Evolutionary conservation across 92 coral and sea anemone species (phyloP), one percentile per base, ranked within the genome.

Genomic region (Isaurus tuberculatus): DNA sequence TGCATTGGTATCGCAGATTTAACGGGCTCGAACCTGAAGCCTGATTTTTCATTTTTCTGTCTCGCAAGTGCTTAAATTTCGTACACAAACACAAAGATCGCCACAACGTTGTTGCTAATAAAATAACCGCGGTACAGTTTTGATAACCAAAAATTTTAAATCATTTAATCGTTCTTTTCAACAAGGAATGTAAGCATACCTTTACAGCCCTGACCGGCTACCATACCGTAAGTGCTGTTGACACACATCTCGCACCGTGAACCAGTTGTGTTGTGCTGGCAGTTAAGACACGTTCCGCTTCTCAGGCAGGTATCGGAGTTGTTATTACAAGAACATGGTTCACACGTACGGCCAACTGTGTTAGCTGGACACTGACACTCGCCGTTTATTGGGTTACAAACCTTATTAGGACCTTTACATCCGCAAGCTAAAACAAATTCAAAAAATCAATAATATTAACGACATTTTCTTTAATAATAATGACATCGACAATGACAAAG

Each of bases 211-310:
- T 90, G 92, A 23, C 26, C 66, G n/a, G 82, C 33, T 1, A 97
- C 93, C 74, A 93, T 70, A 11, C 98, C 98, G 63, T 84, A 95
- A 15, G 93, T 78, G 26, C 86, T 89, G 51, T 83, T 84, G 10
- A 63, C 80, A 46, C 98, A 95, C 34, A 58, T 64, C 55, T 93
- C 92, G 70, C 98, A 95, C 88, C 81, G 75, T 53, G 84, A 71
- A 0, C 98, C 98, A 25, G 98, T 91, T 2, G 95, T 92, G 83
- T 91, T 91, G 74, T 55, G 87, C 86, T 91, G 95, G 72, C 98
- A 95, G 26, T 86, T 89, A 44, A 89, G 84, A 75, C 98, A 95
- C 44, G 89, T 88, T 27, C 95, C 98, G 49, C 87, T 86, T 48
- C 97, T 77, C 46, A 87, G 88, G 37, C 98, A 95, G 58, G 43